Base-by-base conservation (phyloP, 2,113 vertebrate genomes). In the Tragelaphus strepsiceros region DNA sequence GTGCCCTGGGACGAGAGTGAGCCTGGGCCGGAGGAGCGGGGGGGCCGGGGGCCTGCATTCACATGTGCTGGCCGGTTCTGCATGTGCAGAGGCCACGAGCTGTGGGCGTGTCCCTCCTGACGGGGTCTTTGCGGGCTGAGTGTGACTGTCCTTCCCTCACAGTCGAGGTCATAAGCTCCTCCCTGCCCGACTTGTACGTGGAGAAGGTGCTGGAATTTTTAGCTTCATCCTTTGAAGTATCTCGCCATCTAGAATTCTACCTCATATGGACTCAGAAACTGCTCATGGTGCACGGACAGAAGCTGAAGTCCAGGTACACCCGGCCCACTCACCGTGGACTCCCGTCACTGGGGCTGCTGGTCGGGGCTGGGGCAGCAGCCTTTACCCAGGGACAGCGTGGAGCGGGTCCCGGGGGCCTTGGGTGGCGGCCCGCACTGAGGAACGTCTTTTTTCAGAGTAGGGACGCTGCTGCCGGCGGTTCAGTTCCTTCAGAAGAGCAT, bases 211-310 rank as follows among this genome's bases (percentile, higher is more conserved):
- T 99, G 67, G 99, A 99, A 77, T 99, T 99, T 67, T 80, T 99
- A 96, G 99, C 99, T 0, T 88, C 99, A 0, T 99, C 99, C 30
- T 98, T 99, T 96, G 99, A 99, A 94, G 99, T 81, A 24, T 99
- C 99, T 0, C 98, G 98, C 62, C 99, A 99, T 95, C 98, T 99
- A 86, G 99, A 99, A 94, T 99, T 99, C 98, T 99, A 99, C 98
- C 99, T 99, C 54, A 98, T 96, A 1, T 99, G 99, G 99, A 98
- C 99, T 5, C 99, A 99, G 96, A 99, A 97, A 22, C 94, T 99
- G 96, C 99, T 99, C 13, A 99, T 99, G 98, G 97, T 99, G 86
- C 99, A 99, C 1, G 99, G 99, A 16, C 99, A 99, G 97, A 99
- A 99, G 77, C 98, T 99, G 59, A 99, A 99, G 98, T 98, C 99